Conservation (phyloP, 2,113 vertebrate genomes). For the Callionymus lyra region DNA sequence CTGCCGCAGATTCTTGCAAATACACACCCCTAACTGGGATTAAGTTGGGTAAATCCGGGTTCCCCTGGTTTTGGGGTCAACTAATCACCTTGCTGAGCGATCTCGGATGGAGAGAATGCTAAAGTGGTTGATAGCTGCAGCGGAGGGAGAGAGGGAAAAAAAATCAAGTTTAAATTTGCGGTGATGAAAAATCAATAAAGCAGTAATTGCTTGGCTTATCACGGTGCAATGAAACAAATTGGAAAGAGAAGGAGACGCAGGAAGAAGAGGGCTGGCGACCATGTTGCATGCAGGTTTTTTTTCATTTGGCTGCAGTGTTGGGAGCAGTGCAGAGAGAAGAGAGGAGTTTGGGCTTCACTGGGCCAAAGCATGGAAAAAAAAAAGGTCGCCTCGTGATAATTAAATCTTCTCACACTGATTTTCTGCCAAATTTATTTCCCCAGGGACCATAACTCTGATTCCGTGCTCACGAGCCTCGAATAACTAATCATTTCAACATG, state of each 20-base stretch:
- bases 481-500: conserved; percentile 77
- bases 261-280: conserved; percentile 42
- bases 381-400: conserved; percentile 89
- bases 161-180: conserved; percentile 87
- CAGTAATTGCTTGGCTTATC: conserved; percentile 98
- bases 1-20: too few species aligned
- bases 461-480: conserved; percentile 78
- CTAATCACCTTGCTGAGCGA: conserved; percentile 41
- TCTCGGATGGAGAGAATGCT: conserved; percentile 46
- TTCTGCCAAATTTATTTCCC: conserved; percentile 99
- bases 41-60: too few species aligned
- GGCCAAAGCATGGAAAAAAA: conserved; percentile 46
- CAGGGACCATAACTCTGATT: conserved; percentile 78
- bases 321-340: conserved; percentile 5
- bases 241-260: conserved; percentile 73
- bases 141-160: conserved; percentile 22
- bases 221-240: conserved; percentile 75
- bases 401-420: conserved; percentile 98
- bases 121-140: conserved; percentile 2
- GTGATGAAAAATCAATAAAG: conserved; percentile 98
- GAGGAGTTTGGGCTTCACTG: conserved; percentile 55
- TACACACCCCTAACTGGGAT: too few species aligned
- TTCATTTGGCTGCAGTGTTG: conserved; percentile 40
- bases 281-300: conserved; percentile 18
- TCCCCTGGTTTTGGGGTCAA: conserved; percentile 47